Base-by-base conservation (phyloP, 2,888 invertebrate genomes). In the Nomada fucata region DNA sequence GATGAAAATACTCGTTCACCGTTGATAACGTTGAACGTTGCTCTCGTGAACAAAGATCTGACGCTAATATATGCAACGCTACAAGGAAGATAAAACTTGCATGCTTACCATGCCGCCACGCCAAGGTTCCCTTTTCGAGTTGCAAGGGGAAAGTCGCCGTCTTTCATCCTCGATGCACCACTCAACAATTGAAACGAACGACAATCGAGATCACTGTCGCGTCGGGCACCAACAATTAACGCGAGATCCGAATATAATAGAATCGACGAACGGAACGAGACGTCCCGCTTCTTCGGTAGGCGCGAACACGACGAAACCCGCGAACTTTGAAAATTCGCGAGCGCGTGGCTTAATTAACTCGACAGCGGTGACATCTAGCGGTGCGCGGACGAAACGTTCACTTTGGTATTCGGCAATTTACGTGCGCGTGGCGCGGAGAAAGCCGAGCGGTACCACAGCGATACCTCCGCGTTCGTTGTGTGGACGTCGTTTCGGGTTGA, bases 401-500 rank as follows among this genome's bases (percentile, higher is more conserved):
- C 11, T 15, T 67, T 29, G 29, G 67, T 29, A 13, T 44, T 73
- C 79, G 86, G 76, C 88, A 60, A 83, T 87, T 86, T 77, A 69
- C 82, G 73, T 59, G 52, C 52, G n/a, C 63, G 76, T 50, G 79
- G 70, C 71, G 69, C 74, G 79, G 77, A 79, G 87, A 81, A 69
- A 75, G 81, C 79, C 84, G 86, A 86, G 76, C 70, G 80, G 85
- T 75, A 79, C 75, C 80, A 69, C 86, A 79, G 68, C 50, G 79
- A 36, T 36, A 36, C 36, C 73, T 75, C 70, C 57, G 23, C 57
- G 82, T 80, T 78, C 83, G 86, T 84, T 86, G 85, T 81, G 86
- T 80, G 80, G 85, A 80, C 86, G 85, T 87, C 89, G 89, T 89
- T 89, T 89, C 83, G 87, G 88, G 82, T 88, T 85, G 88, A 86